Evolutionary conservation across 2,888 invertebrate species (phyloP).

Genomic region (Rugalucina vietnamica): DNA sequence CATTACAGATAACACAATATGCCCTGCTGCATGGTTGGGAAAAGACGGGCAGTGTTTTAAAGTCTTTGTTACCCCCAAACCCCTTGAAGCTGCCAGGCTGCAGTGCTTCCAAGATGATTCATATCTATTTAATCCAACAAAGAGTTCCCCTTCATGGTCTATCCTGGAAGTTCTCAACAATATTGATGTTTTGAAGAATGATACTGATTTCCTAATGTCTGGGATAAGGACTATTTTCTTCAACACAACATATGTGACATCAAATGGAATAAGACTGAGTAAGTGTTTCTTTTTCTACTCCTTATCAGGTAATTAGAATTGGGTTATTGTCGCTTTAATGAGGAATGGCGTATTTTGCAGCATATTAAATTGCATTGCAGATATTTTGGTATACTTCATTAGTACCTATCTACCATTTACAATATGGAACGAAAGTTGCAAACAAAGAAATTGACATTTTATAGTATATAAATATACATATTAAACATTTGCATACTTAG

Average conservation of each 20-base stretch:
- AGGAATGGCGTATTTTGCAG: too few species aligned
- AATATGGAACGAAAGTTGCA: too few species aligned
- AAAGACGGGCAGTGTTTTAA: slow-evolving; percentile 36
- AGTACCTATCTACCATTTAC: too few species aligned
- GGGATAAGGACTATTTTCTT: slow-evolving; percentile 33
- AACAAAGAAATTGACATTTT: too few species aligned
- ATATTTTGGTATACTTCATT: too few species aligned
- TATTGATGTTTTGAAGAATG: slow-evolving; percentile 33
- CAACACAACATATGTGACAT: slow-evolving; percentile 29
- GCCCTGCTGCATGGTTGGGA: slow-evolving; percentile 50
- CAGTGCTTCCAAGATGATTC: slow-evolving; percentile 31
- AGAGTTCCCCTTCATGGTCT: neutral
- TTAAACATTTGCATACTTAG: too few species aligned
- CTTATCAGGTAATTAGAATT: neutral
- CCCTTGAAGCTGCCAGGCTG: neutral
- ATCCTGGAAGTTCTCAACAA: slow-evolving; percentile 15
- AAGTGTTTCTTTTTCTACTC: too few species aligned
- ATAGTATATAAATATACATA: too few species aligned
- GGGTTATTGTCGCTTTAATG: too few species aligned
- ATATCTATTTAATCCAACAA: slow-evolving; percentile 47
- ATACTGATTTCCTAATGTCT: slow-evolving; percentile 18
- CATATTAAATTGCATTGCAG: too few species aligned
- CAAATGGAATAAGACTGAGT: slow-evolving; percentile 23
- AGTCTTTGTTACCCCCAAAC: neutral
- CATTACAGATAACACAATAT: slow-evolving; percentile 44